phyloP scores from a whole-genome alignment of 2,113 vertebrate genomes.

The Progne subis region DNA sequence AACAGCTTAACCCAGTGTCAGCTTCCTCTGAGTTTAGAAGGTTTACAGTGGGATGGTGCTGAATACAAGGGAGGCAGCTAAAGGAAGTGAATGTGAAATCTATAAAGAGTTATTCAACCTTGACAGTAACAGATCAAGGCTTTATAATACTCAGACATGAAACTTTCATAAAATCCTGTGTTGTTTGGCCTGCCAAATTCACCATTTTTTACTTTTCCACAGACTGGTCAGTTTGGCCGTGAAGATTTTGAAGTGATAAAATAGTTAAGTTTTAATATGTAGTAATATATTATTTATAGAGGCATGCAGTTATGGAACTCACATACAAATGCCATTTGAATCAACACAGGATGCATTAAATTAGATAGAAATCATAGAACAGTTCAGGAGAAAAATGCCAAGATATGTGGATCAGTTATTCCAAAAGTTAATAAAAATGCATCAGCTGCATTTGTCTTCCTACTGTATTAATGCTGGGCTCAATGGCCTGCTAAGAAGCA shows the following conservation, averaged over 20 bases:
- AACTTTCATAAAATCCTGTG: not conserved
- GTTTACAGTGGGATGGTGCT: not conserved
- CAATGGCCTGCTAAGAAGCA: not conserved
- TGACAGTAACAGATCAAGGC: not conserved
- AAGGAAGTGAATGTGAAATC: not conserved
- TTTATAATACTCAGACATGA: not conserved
- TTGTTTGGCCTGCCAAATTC: not conserved
- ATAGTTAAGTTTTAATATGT: not conserved
- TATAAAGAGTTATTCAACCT: not conserved
- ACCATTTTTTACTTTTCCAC: not conserved
- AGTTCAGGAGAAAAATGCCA: not conserved
- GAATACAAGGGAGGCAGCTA: not conserved
- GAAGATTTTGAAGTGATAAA: not conserved
- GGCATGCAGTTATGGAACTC: not conserved
- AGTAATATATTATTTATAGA: not conserved
- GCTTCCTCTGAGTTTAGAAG: not conserved
- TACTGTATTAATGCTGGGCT: not conserved
- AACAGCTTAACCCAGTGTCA: not conserved
- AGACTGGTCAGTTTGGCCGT: not conserved
- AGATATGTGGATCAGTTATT: not conserved
- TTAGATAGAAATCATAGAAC: not conserved
- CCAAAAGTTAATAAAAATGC: not conserved
- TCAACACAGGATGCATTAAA: not conserved
- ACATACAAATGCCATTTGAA: not conserved
- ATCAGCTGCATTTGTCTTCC: not conserved